Evolutionary conservation across 1,140 invertebrate species (phyloP), one percentile per base, ranked within the genome.

Genomic region (Saccostrea cuccullata): DNA sequence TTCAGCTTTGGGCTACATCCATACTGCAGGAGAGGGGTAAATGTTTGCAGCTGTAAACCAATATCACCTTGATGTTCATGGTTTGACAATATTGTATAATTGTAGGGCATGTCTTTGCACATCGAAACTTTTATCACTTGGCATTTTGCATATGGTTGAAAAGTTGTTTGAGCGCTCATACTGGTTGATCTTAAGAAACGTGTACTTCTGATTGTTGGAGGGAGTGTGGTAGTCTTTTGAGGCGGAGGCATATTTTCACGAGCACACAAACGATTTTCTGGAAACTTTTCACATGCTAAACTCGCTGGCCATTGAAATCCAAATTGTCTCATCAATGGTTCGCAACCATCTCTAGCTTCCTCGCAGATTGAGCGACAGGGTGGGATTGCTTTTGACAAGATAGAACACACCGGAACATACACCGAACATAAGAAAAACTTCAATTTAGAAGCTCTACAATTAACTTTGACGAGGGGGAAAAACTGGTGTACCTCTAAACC

Each of bases 391-490:
- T 96, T 95, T 47, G 98, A 98, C 15, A 99, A 94, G 83, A 99
- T 92, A 3, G 94, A 94, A 90, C 99, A 99, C 0, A 99, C 97
- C 0, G 99, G 99, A 8, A 97, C 98, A 95, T 98, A 99, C 83
- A 99, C 96, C 0, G 98, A 97, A 95, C 99, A 99, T 26, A 99
- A 95, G 94, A 99, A 99, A 90, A 99, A 97, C 94, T 98, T 97
- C 55, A 99, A 95, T 94, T 99, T 97, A 0, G 97, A 96, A 90
- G n/a, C n/a, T n/a, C 98, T 99, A 95, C 99, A 99, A 90, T 98
- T 97, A 5, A 99, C 97, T 96, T 99, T 99, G 0, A 99, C 97
- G 20, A 99, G 95, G 3, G 99, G 98, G 86, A 97, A 97, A 94
- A 98, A 99, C 93, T 98, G 97, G 94, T 98, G 97, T 0, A 99